A percentile compares a stretch with the other conserved stretches of the same genome.
These are phyloP conservation scores for Clangula hyemalis DNA, from an alignment of 2,797 vertebrate species.

Conservation along the genomic window DNA sequence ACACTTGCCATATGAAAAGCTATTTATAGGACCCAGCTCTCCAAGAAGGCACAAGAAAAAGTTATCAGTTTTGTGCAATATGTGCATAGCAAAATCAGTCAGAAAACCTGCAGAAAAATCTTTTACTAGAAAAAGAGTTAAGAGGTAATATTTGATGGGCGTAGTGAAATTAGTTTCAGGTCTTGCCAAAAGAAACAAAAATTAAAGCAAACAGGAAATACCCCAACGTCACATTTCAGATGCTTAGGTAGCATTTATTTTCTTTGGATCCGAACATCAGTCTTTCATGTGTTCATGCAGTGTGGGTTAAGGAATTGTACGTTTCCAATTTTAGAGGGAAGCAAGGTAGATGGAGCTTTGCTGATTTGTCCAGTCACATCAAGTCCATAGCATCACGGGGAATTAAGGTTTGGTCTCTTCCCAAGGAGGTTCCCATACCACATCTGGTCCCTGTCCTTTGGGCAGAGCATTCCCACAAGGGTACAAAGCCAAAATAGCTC, in stretches of 20 bases:
- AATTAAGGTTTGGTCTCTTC: not conserved
- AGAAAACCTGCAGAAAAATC: not conserved
- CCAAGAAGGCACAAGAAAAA: not conserved
- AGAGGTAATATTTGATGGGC: not conserved
- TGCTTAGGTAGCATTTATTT: not conserved
- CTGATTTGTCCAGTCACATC: not conserved
- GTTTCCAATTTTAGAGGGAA: not conserved
- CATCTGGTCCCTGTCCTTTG: not conserved
- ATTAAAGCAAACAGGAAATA: not conserved
- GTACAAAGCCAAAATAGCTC: not conserved
- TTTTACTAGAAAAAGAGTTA: not conserved
- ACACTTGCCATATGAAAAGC: not conserved
- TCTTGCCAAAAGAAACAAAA: not conserved
- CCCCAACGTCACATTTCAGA: not conserved
- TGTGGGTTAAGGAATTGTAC: rapidly evolving
- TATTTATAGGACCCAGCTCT: not conserved
- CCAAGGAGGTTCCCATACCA: not conserved
- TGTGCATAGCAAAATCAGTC: not conserved
- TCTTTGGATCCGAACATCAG: not conserved
- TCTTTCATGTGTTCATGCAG: not conserved
- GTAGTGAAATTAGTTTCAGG: not conserved
- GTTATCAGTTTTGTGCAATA: not conserved
- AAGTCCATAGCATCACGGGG: rapidly evolving
- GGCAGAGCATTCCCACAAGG: not conserved
- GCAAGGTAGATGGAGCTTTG: not conserved